Conservation (phyloP, 2,888 invertebrate species). For the Ornithoptera priamus region DNA sequence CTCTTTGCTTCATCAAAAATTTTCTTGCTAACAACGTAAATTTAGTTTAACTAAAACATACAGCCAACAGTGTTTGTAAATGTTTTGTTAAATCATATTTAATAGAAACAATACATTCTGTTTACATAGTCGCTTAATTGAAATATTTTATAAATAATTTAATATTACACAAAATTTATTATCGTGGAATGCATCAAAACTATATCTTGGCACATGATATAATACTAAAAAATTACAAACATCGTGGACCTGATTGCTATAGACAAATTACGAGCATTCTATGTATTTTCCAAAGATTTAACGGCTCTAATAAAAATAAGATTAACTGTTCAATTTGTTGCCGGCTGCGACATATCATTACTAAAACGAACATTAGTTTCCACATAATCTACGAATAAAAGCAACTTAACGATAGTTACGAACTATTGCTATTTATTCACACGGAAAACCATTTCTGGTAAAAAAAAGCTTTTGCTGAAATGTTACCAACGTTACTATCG, state of each 20-base stretch:
- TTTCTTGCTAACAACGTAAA: no score
- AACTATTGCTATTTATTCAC: not conserved
- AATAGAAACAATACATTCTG: no score
- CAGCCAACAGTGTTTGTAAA: no score
- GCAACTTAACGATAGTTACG: not conserved
- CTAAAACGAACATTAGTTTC: conserved; percentile 47
- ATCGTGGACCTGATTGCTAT: conserved; percentile 26
- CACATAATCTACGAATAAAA: conserved; percentile 39
- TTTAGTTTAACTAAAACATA: no score
- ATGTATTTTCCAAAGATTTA: conserved; percentile 43
- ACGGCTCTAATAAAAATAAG: conserved; percentile 54
- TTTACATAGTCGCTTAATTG: not conserved
- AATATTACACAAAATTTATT: not conserved
- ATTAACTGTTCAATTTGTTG: conserved; percentile 64
- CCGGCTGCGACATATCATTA: conserved; percentile 34
- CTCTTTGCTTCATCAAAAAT: no score
- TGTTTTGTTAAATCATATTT: no score
- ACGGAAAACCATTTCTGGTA: not conserved
- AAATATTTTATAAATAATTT: not conserved
- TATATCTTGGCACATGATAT: not conserved
- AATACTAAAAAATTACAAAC: not conserved
- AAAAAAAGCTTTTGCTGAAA: not conserved
- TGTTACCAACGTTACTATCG: not conserved
- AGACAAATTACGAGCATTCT: conserved; percentile 40
- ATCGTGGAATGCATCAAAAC: not conserved